Evolutionary conservation across 2,113 vertebrate species (phyloP).

Genomic region (Crotalus viridis): DNA sequence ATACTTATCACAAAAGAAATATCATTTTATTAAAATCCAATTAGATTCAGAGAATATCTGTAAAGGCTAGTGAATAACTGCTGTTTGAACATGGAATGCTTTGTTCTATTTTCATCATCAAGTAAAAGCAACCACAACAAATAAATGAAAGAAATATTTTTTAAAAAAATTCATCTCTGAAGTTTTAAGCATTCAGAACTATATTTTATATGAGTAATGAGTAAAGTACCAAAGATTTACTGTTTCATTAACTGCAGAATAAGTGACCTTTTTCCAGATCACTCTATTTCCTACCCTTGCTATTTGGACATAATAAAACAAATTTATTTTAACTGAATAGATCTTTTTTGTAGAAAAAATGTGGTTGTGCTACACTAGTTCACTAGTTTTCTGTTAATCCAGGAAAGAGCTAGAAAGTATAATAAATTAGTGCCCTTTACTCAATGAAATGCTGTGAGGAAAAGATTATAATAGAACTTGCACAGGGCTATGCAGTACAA

Average conservation of each 20-base stretch:
- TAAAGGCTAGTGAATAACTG: slow-evolving; percentile 78
- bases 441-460: slow-evolving; percentile 1
- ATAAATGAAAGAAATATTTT: slow-evolving; percentile 75
- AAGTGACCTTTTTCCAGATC: slow-evolving; percentile 58
- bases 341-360: slow-evolving; percentile 19
- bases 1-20: slow-evolving; percentile 96
- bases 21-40: slow-evolving; percentile 99
- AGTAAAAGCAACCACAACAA: slow-evolving; percentile 89
- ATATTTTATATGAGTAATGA: slow-evolving; percentile 65
- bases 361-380: slow-evolving; percentile 36
- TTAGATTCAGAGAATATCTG: slow-evolving; percentile 89
- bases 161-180: slow-evolving; percentile 72
- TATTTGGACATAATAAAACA: slow-evolving; percentile 39
- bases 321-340: slow-evolving; percentile 38
- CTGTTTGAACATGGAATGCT: slow-evolving; percentile 91
- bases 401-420: slow-evolving; percentile 10
- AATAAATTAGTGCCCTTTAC: slow-evolving; percentile 28
- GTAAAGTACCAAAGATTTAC: slow-evolving; percentile 62
- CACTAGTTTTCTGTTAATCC: slow-evolving; percentile 19
- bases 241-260: slow-evolving; percentile 43
- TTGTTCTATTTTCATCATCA: slow-evolving; percentile 91
- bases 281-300: slow-evolving; percentile 35
- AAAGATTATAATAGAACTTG: not conserved
- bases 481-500: not conserved
- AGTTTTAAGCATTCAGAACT: slow-evolving; percentile 73